A percentile compares a stretch with the other conserved stretches of the same genome.
Conservation (phyloP, 2,797 vertebrate genomes). For the Tinamus major region DNA sequence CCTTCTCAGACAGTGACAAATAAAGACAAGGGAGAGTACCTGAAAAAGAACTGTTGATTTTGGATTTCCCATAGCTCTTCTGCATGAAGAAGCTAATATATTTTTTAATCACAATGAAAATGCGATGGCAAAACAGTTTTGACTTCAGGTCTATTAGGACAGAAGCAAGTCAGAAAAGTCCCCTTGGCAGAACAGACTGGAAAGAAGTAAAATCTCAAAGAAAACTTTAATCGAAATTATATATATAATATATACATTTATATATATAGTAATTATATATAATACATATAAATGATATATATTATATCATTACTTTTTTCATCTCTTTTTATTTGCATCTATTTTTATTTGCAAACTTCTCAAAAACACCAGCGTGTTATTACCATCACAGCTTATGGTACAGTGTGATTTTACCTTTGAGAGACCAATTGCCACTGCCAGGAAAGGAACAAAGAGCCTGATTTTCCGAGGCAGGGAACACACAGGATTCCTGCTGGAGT, state of each 20-base stretch:
- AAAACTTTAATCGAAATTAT: background rate
- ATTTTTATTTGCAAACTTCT: background rate
- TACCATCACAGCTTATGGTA: background rate
- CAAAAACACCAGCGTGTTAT: conserved; percentile 1
- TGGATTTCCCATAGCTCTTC: background rate
- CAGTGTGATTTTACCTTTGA: conserved; percentile 24
- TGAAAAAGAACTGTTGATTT: background rate
- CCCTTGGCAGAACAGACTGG: background rate
- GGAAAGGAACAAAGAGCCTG: conserved; percentile 32
- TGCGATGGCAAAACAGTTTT: background rate
- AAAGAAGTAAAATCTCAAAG: background rate
- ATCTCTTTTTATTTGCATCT: background rate
- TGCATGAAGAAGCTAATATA: background rate
- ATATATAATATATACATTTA: no score
- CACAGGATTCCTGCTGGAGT: conserved; percentile 41
- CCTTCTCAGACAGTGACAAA: background rate
- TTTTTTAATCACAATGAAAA: background rate
- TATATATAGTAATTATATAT: no score
- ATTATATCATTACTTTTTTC: background rate
- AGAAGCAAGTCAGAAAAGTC: background rate
- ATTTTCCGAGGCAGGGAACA: conserved; percentile 32
- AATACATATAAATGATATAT: no score
- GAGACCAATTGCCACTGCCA: conserved; percentile 13
- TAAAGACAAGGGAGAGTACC: background rate
- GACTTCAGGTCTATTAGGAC: background rate